These are phyloP conservation scores for Miniopterus natalensis DNA, from an alignment of 2,113 vertebrate genomes.

Conservation along the genomic window DNA sequence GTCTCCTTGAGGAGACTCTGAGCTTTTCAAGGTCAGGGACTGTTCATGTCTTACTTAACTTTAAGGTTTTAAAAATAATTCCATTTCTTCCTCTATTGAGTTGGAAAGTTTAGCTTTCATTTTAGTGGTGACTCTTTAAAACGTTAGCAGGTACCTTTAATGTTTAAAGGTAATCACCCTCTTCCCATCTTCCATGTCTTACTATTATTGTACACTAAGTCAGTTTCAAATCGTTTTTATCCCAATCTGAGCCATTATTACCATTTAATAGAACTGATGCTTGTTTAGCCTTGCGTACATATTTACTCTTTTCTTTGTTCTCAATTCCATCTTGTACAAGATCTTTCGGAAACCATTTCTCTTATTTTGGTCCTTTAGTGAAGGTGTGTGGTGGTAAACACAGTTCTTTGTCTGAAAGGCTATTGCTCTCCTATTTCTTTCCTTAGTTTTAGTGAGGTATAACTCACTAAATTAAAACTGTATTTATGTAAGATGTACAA, in stretches of 20 bases:
- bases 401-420: background rate
- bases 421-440: background rate
- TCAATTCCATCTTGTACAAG: background rate
- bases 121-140: background rate
- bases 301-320: conserved; percentile 27
- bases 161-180: background rate
- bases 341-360: background rate
- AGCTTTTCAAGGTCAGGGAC: background rate
- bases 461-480: background rate
- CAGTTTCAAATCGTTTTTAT: background rate
- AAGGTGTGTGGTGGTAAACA: background rate
- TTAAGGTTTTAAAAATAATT: background rate
- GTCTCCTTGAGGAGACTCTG: background rate
- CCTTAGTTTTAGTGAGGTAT: background rate
- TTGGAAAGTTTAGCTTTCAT: background rate
- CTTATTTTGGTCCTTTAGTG: background rate
- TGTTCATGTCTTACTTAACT: background rate
- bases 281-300: background rate
- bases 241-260: background rate
- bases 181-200: background rate
- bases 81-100: background rate
- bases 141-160: background rate
- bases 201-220: background rate
- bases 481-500: background rate
- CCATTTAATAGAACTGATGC: background rate